Conservation (phyloP, 2,113 vertebrate genomes). For the Leucopternis melanops region DNA sequence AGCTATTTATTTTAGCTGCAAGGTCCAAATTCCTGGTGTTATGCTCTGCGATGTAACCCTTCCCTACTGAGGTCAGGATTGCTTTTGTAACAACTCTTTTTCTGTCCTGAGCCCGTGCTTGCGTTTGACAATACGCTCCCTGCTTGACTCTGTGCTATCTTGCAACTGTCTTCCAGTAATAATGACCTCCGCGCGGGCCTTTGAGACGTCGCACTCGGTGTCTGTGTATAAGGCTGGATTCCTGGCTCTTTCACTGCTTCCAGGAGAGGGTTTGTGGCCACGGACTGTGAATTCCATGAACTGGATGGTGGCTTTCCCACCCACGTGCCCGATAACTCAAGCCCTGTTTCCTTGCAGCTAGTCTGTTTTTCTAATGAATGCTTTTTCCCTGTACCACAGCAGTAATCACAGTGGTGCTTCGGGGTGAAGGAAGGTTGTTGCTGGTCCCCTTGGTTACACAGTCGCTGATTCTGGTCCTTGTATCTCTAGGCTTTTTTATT, state of each 20-base stretch:
- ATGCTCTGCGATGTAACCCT: not conserved
- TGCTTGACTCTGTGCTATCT: not conserved
- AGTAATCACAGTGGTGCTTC: not conserved
- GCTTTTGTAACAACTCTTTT: not conserved
- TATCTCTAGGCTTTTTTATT: not conserved
- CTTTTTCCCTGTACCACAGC: constrained; percentile 9
- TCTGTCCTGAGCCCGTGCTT: not conserved
- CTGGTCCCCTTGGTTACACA: not conserved
- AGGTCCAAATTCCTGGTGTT: not conserved
- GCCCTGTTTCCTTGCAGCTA: constrained; percentile 1
- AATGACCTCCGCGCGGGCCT: not conserved
- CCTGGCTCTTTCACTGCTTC: not conserved
- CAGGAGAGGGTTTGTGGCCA: not conserved
- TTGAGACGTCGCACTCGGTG: not conserved
- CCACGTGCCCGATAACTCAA: not conserved
- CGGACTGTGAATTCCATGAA: not conserved
- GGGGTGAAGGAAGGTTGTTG: not conserved
- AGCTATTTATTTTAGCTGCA: not conserved
- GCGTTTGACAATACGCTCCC: not conserved
- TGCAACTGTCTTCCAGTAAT: not conserved
- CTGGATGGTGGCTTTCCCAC: not conserved
- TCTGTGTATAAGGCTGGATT: not conserved
- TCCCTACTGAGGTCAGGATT: not conserved
- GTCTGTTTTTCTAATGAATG: constrained; percentile 41
- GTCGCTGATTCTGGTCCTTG: not conserved